Evolutionary conservation across 2,113 vertebrate species (phyloP).

Genomic region (Dinomys branickii): DNA sequence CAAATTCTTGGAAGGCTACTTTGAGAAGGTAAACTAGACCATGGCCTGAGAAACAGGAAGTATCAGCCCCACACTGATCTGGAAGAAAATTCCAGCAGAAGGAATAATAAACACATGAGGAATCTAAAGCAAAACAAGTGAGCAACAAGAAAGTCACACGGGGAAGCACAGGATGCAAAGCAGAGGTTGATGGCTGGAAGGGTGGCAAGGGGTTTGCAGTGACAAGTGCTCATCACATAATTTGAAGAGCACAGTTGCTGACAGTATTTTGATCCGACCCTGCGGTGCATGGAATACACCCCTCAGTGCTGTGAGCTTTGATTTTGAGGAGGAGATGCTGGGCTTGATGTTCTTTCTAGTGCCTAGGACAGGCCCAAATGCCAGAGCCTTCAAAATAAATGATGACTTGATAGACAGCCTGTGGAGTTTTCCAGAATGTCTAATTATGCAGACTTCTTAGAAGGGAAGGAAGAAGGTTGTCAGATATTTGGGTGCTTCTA

Average conservation of each 20-base stretch:
- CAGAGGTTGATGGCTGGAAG: too few relatives aligned
- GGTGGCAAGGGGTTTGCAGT: too few relatives aligned
- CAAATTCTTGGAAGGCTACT: neutral
- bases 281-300: neutral
- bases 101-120: neutral
- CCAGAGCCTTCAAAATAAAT: neutral
- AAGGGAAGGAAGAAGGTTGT: neutral
- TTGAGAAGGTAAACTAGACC: neutral
- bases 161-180: neutral
- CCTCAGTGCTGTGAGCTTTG: neutral
- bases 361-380: neutral
- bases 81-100: neutral
- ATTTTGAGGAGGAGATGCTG: neutral
- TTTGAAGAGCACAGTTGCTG: neutral
- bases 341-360: neutral
- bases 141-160: neutral
- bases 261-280: neutral
- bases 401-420: neutral
- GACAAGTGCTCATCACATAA: neutral
- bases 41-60: neutral
- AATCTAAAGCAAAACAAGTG: neutral
- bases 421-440: neutral
- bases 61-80: neutral
- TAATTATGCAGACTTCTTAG: neutral
- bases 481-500: neutral